Evolutionary conservation across 2,888 invertebrate species (phyloP).

Genomic region (Ormia ochracea): DNA sequence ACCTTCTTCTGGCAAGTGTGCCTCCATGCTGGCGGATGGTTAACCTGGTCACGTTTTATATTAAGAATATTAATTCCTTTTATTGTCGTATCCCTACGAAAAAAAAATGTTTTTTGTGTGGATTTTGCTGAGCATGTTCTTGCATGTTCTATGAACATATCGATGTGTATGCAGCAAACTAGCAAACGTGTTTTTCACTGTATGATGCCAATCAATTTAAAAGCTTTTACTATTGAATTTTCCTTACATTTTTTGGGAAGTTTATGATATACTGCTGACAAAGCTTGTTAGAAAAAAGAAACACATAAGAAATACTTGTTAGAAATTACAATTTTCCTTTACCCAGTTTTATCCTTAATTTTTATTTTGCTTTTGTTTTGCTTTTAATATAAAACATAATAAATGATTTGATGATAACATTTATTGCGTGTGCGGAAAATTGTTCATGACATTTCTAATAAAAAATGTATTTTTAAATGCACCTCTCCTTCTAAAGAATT

Average conservation of each 20-base stretch:
- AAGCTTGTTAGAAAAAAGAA: constrained; percentile 42
- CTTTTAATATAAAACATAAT: constrained; percentile 12
- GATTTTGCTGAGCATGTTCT: background rate
- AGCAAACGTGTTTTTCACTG: constrained; percentile 57
- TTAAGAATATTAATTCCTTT: constrained; percentile 36
- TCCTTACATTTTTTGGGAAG: constrained; percentile 27
- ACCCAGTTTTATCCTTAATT: background rate
- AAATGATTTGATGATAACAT: constrained; percentile 49
- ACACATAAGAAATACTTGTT: background rate
- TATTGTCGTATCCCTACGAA: constrained; percentile 1
- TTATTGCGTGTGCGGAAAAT: constrained; percentile 13
- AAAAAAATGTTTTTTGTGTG: background rate
- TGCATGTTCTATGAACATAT: background rate
- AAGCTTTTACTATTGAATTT: constrained; percentile 52
- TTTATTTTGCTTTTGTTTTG: background rate
- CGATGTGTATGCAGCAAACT: constrained; percentile 28
- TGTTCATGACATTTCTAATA: constrained; percentile 40
- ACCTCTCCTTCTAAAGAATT: background rate
- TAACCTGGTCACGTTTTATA: constrained; percentile 51
- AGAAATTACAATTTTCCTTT: constrained; percentile 15
- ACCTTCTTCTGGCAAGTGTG: constrained; percentile 8
- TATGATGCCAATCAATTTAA: constrained; percentile 62
- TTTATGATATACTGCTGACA: constrained; percentile 56
- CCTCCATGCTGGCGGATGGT: constrained; percentile 11
- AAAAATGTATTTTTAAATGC: constrained; percentile 34